Evolutionary conservation across 92 coral and sea anemone genomes (phyloP), one percentile per base, ranked within the genome.

Genomic region (Porites cylindrica): DNA sequence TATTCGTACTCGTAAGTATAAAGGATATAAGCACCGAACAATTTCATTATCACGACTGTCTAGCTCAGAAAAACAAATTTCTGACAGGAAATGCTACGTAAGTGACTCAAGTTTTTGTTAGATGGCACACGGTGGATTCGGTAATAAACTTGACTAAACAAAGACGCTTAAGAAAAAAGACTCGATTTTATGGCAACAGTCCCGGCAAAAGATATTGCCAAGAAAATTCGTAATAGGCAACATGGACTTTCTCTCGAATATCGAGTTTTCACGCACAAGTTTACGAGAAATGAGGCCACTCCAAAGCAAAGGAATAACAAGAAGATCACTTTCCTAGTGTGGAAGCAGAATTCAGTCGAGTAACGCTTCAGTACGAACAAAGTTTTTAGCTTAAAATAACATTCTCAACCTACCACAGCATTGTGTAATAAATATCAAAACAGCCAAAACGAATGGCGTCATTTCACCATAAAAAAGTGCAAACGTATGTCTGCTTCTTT

Each of bases 381-480:
- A 38, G 47, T 38, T 38, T 38, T 56, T 17, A 10, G 16, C 4
- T 56, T 56, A 10, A 56, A 56, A 56, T 10, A 29, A 7, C 6
- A 17, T 8, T 16, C 17, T 26, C 7, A 2, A 81, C 85, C 66
- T 70, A 82, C 77, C 77, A n/a, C 38, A 82, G 38, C 77, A 82
- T 43, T 71, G 86, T n/a, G 70, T 17, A 32, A 82, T 19, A 58
- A 23, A 58, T 19, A 82, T 11, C 56, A 82, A 72, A 56, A 38
- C 69, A 10, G 52, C 78, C 5, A 82, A 8, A 5, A 70, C 13
- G 24, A 82, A 29, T 4, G 70, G 86, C 17, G 69, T 7, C 69
- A 71, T 32, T 13, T 59, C n/a, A 17, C 3, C 1, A 74, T 19
- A 8, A 63, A 53, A 61, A 19, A 21, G 8, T 20, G 50, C 20